Evolutionary conservation across 2,113 vertebrate species (phyloP).

Genomic region (Struthidea cinerea): DNA sequence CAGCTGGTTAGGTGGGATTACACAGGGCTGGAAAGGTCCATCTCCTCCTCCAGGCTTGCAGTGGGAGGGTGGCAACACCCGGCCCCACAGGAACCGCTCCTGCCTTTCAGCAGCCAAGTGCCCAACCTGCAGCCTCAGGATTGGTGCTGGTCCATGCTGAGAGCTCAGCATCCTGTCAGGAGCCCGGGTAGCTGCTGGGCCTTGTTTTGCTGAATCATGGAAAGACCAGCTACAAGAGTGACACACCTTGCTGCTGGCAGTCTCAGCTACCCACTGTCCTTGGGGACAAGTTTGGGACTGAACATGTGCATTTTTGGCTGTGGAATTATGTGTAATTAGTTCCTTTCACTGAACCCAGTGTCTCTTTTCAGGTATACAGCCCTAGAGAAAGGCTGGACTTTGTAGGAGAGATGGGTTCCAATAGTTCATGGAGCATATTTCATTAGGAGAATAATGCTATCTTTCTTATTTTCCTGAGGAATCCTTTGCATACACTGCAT

Average conservation of each 20-base stretch:
- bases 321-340: background rate
- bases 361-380: background rate
- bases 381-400: background rate
- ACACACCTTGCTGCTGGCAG: background rate
- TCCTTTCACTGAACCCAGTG: background rate
- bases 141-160: fast-evolving
- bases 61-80: background rate
- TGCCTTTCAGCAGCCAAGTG: background rate
- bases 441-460: background rate
- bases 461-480: background rate
- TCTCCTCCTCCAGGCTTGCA: background rate
- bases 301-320: background rate
- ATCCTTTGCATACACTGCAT: background rate
- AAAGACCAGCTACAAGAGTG: background rate
- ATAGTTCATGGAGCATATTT: background rate
- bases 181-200: background rate
- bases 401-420: background rate
- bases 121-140: background rate
- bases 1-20: background rate
- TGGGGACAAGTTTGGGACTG: background rate
- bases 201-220: fast-evolving
- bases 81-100: background rate
- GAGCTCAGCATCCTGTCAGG: background rate
- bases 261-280: background rate
- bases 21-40: fast-evolving